Conservation (phyloP, 2,797 vertebrate genomes). For the Poeciliopsis paucimaculata region DNA sequence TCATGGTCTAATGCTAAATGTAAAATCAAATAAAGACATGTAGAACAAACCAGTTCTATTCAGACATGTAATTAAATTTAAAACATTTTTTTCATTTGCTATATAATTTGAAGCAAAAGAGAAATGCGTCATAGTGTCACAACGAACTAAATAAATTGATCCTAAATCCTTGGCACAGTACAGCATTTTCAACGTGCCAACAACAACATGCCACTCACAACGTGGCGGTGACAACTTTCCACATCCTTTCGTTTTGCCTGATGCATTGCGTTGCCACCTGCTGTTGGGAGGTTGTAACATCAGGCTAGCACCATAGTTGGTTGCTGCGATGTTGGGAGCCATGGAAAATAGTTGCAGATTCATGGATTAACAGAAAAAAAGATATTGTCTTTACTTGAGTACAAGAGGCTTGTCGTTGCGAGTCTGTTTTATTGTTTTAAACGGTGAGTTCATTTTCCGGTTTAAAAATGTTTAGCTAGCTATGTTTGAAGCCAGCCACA, state of each 20-base stretch:
- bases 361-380: conserved; percentile 16
- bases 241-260: not conserved
- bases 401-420: not conserved
- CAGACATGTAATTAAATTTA: not conserved
- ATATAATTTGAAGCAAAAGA: not conserved
- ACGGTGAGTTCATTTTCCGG: conserved; percentile 37
- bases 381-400: not conserved
- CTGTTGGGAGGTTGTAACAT: conserved; percentile 28
- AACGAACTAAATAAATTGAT: not conserved
- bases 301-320: conserved; percentile 20
- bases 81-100: not conserved
- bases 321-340: conserved; percentile 22
- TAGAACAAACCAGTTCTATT: not conserved
- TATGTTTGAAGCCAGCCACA: conserved; percentile 19
- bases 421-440: conserved; percentile 4
- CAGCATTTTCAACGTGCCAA: not conserved
- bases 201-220: not conserved
- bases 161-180: not conserved
- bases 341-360: conserved; percentile 14
- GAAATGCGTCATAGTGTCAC: not conserved
- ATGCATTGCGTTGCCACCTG: conserved; percentile 40
- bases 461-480: conserved; percentile 39
- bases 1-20: not conserved
- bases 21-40: not conserved
- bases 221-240: not conserved